Evolutionary conservation across 1,140 invertebrate species (phyloP).

Genomic region (Zaprionus nigranus): DNA sequence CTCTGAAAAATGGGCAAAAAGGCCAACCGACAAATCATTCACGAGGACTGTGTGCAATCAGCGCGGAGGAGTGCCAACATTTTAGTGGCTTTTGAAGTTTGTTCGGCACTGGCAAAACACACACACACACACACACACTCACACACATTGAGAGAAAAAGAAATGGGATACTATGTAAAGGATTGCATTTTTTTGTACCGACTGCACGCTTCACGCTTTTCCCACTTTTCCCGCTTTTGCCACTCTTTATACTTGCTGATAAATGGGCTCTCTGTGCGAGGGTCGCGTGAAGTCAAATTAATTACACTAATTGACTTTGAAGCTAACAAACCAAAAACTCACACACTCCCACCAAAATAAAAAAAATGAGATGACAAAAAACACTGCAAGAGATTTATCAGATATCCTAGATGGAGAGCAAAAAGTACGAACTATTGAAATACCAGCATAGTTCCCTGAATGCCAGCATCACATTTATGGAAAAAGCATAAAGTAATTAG

Average conservation of each 20-base stretch:
- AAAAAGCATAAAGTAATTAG: constrained; percentile 4
- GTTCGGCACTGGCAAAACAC: constrained; percentile 7
- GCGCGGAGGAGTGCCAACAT: constrained; percentile 42
- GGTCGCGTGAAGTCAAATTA: constrained; percentile 57
- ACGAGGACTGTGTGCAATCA: constrained; percentile 45
- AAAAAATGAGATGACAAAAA: constrained; percentile 5
- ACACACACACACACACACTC: not conserved
- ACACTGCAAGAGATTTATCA: constrained; percentile 12
- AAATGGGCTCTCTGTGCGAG: constrained; percentile 39
- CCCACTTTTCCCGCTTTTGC: not conserved
- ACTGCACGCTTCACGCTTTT: constrained; percentile 4
- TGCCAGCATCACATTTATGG: not conserved
- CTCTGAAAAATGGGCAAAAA: constrained; percentile 18
- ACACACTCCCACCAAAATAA: constrained; percentile 11
- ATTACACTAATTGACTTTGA: constrained; percentile 71
- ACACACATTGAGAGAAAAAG: not conserved
- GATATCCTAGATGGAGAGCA: not conserved
- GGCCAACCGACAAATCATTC: constrained; percentile 13
- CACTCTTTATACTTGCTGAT: constrained; percentile 38
- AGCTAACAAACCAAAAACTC: constrained; percentile 54
- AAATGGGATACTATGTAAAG: constrained; percentile 22
- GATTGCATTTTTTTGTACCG: constrained; percentile 34
- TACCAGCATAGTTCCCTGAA: not conserved
- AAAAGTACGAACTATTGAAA: not conserved
- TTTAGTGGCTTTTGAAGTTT: constrained; percentile 51